phyloP scores from a whole-genome alignment of 2,113 vertebrate species.

The Rhea pennata region DNA sequence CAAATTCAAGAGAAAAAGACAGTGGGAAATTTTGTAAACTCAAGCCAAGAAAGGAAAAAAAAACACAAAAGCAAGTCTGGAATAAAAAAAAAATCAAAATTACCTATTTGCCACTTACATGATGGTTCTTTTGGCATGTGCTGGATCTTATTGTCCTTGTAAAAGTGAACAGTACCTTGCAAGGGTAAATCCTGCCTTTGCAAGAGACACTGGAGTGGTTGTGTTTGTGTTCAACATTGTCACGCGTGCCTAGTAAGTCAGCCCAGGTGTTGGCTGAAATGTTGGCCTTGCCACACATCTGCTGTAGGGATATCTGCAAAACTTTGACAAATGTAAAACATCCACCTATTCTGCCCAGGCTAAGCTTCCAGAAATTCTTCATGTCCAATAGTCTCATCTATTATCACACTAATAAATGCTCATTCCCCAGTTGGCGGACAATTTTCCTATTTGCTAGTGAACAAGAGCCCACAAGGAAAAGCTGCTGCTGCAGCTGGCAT shows the following conservation, averaged over 20 bases:
- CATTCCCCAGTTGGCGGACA: neutral
- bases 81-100: neutral
- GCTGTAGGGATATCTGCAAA: neutral
- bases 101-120: neutral
- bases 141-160: neutral
- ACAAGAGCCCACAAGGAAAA: neutral
- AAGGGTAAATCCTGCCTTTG: neutral
- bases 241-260: neutral
- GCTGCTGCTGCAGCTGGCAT: neutral
- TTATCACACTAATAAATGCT: neutral
- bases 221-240: neutral
- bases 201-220: neutral
- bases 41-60: neutral
- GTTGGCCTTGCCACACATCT: neutral
- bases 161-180: neutral
- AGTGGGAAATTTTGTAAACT: neutral
- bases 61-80: neutral
- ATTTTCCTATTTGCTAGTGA: neutral
- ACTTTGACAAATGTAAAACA: neutral
- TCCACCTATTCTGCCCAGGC: neutral
- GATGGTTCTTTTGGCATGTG: neutral
- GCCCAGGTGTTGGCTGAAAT: neutral
- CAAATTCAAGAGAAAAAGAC: neutral
- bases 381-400: neutral
- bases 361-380: neutral